Base-by-base conservation (phyloP, 2,888 invertebrate species). In the Drosophila melanosoma region DNA sequence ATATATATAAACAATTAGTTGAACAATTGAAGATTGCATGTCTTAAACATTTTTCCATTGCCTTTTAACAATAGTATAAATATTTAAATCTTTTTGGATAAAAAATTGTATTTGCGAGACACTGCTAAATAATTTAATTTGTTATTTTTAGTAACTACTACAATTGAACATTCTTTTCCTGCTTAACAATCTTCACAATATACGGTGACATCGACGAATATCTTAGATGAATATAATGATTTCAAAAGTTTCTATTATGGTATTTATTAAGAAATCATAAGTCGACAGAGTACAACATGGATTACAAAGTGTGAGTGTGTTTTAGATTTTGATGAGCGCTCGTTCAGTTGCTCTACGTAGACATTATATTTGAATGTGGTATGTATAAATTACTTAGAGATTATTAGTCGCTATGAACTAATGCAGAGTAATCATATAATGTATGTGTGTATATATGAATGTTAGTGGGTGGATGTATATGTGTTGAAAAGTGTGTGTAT, bases 251-350 rank as follows among this genome's bases (percentile, higher is more conserved):
- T 67, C 58, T 67, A 70, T 79, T 74, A 74, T 76, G 72, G 81
- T 80, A 83, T 85, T 85, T 90, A 90, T 85, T 82, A 67, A 81
- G 74, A 85, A 90, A 85, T 90, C 87, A 85, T 89, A 86, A 83
- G 65, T 86, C 74, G 86, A 88, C 54, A 74, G 69, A 83, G 59
- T 88, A 86, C 74, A 78, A 81, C 65, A 74, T 84, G 80, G 57
- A 79, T 85, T 81, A 81, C 65, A 73, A 70, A 54, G 65, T 88
- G 69, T 82, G 64, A 52, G 54, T 62, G 56, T 63, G 23, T 63
- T 49, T 71, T 70, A 71, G 57, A 48, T 63, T 53, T 69, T 52
- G 52, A 76, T 64, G 69, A 73, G 60, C 56, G 57, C 64, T 81
- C 35, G 56, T 68, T 81, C 36, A 64, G 48, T 64, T 72, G 33